phyloP scores from a whole-genome alignment of 2,888 invertebrate species.

The Lobophora halterata region DNA sequence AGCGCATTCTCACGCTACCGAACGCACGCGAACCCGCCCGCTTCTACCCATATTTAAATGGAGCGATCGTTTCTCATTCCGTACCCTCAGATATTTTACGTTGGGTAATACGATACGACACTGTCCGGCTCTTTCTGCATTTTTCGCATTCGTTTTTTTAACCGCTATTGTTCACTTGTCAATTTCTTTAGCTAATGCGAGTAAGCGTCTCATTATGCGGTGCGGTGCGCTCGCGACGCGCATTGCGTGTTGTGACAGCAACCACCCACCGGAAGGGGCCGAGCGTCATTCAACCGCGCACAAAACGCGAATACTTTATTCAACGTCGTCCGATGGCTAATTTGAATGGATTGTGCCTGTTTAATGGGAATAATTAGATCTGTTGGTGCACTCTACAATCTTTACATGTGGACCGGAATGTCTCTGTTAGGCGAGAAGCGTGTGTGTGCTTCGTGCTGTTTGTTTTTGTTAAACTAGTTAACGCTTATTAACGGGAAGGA shows the following conservation, averaged over 20 bases:
- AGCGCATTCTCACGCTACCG: conserved; percentile 80
- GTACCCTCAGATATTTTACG: conserved; percentile 79
- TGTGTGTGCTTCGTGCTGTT: conserved; percentile 30
- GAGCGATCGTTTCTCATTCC: conserved; percentile 78
- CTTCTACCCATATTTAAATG: conserved; percentile 76
- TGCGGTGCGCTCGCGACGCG: conserved; percentile 76
- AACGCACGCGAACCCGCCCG: conserved; percentile 76
- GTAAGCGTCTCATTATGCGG: conserved; percentile 81
- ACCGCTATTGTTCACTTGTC: conserved; percentile 80
- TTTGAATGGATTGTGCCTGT: conserved; percentile 76
- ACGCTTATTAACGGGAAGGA: conserved; percentile 51
- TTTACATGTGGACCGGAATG: conserved; percentile 45
- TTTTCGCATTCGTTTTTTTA: conserved; percentile 72
- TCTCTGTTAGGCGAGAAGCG: conserved; percentile 45
- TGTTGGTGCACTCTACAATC: conserved; percentile 48
- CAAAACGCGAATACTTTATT: conserved; percentile 78
- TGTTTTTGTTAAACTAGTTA: conserved; percentile 53
- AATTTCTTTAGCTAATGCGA: conserved; percentile 81
- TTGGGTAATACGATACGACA: conserved; percentile 81
- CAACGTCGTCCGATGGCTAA: conserved; percentile 75
- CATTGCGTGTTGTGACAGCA: conserved; percentile 80
- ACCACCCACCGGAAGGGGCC: conserved; percentile 79
- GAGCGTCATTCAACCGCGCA: conserved; percentile 75
- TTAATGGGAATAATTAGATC: conserved; percentile 77
- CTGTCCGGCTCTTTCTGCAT: conserved; percentile 79